phyloP scores from a whole-genome alignment of 2,888 invertebrate genomes.

The Eupithecia tripunctaria region DNA sequence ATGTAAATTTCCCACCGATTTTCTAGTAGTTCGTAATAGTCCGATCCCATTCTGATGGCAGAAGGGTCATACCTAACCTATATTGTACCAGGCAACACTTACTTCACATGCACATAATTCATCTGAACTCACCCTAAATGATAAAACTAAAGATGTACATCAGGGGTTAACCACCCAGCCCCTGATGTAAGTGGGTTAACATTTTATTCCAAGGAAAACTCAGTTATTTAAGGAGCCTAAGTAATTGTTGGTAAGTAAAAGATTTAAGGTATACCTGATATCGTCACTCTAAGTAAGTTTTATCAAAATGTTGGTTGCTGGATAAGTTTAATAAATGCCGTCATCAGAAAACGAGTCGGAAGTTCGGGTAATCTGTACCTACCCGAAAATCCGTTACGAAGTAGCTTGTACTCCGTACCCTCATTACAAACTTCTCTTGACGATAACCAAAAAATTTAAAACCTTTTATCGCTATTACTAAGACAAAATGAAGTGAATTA shows the following conservation, averaged over 20 bases:
- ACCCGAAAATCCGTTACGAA: no score
- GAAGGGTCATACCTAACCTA: not conserved
- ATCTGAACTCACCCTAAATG: conserved; percentile 17
- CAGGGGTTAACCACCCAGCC: conserved; percentile 25
- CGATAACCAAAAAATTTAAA: no score
- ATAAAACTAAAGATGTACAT: conserved; percentile 17
- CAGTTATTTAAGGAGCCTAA: not conserved
- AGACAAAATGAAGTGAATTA: no score
- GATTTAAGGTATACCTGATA: not conserved
- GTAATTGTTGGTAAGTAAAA: not conserved
- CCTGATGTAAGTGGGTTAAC: conserved; percentile 18
- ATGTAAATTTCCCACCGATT: not conserved
- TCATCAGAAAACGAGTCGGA: not conserved
- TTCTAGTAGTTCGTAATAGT: not conserved
- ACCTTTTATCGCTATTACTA: no score
- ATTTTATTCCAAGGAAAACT: conserved; percentile 23
- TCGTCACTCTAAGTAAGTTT: not conserved
- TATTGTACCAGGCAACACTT: not conserved
- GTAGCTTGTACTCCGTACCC: no score
- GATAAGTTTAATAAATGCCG: not conserved
- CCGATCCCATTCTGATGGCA: no score
- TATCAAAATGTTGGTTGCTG: no score
- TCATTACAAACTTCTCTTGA: no score
- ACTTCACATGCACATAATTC: not conserved
- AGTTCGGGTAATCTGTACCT: no score